Evolutionary conservation across 1,140 invertebrate genomes (phyloP), one percentile per base, ranked within the genome.

Genomic region (Brachionus manjavacas): DNA sequence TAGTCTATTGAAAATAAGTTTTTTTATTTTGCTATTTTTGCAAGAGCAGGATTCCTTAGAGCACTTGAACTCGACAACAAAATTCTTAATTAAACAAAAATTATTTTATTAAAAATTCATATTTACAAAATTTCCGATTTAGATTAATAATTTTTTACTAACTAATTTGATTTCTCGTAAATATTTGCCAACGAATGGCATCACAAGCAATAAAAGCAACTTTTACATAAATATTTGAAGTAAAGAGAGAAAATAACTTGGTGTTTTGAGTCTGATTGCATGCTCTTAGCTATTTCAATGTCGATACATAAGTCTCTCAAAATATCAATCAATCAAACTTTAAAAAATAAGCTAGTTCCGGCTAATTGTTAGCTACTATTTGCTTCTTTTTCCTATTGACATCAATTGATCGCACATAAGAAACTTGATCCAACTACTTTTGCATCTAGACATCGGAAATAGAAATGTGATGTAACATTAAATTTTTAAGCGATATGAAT

Each of bases 71-170:
- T 31, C 31, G 16, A 70, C 43, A 72, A 72, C 20, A 72, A 72
- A 72, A 41, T 12, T 41, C 31, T 16, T 41, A 41, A 41, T 41
- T 16, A 72, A 39, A 72, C 16, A 39, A 72, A 72, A 39, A 31
- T 70, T 70, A 31, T 70, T 70, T 72, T 72, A 72, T 39, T 72
- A 72, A 72, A 41, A 72, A 72, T 72, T 72, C 35, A 72, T 68
- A 68, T 68, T 68, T 68, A 68, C 66, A 31, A 31, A 72, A 72
- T 72, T 72, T 72, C 68, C 68, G 68, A 16, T 72, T 41, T 72
- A 72, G n/a, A 41, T 72, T 72, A 72, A 72, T 72, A 72, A 72
- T 8, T 43, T 68, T 41, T 68, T 72, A 41, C 46, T 72, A 72
- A 72, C 68, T 72, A 41, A 72, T 72, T 72, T 41, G 9, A 72